Conservation (phyloP, 2,797 vertebrate species). For the Sparus aurata region DNA sequence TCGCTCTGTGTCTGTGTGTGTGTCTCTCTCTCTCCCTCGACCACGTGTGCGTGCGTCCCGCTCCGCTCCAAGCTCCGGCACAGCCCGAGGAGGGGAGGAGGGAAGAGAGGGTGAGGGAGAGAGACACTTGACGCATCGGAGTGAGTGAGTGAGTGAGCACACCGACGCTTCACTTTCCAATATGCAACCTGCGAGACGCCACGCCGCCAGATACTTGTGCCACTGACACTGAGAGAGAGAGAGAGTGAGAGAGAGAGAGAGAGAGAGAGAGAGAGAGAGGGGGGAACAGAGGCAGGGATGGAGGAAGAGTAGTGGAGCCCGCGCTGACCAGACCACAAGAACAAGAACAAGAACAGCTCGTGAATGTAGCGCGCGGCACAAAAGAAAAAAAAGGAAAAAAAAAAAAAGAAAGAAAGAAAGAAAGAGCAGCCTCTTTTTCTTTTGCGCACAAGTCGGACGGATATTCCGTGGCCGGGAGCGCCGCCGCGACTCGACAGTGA, state of each 20-base stretch:
- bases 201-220: constrained; percentile 60
- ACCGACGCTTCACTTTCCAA: constrained; percentile 74
- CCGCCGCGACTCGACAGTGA: constrained; percentile 60
- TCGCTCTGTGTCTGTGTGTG: background rate
- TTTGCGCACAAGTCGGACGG: constrained; percentile 59
- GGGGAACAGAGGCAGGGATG: constrained; percentile 43
- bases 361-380: constrained; percentile 36
- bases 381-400: constrained; percentile 16
- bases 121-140: constrained; percentile 77
- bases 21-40: background rate
- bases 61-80: constrained; percentile 26
- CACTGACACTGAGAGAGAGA: constrained; percentile 41
- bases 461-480: constrained; percentile 60
- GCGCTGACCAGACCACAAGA: background rate
- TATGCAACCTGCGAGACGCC: constrained; percentile 74
- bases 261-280: constrained; percentile 52
- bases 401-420: constrained; percentile 6
- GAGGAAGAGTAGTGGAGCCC: constrained; percentile 59
- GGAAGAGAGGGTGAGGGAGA: constrained; percentile 9
- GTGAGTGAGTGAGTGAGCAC: constrained; percentile 67
- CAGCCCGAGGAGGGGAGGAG: constrained; percentile 24
- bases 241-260: constrained; percentile 4
- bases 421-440: constrained; percentile 21
- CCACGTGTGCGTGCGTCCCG: constrained; percentile 52
- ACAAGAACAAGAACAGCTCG: constrained; percentile 8